Evolutionary conservation across 2,113 vertebrate species (phyloP), one percentile per base, ranked within the genome.

Genomic region (Nannospalax galili): DNA sequence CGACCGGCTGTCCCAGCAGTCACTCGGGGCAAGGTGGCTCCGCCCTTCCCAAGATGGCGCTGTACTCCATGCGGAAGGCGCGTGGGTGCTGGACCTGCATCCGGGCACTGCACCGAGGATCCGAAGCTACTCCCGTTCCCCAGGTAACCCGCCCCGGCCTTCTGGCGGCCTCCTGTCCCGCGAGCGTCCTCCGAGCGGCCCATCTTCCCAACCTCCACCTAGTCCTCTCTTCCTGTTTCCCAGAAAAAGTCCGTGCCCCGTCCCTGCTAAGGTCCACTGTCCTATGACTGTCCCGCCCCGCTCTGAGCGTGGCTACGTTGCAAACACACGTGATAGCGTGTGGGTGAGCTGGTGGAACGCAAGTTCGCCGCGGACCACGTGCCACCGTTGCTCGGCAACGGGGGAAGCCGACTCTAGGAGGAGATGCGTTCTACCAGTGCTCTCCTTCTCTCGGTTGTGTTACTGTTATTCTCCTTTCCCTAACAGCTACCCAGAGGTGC

Each of bases 1-100:
- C 1, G 17, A 35, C 15, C 0, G 72, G 65, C 45, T 69, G 32
- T 48, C 58, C 0, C 24, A 45, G 37, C 58, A 8, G 97, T 97
- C 95, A 96, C 58, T 24, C 20, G 0, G 15, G 2, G 2, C 3
- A 42, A 1, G 17, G 17, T 42, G 17, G 79, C 87, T 35, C 94
- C 92, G 92, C 95, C 97, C 93, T 48, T 74, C 92, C 48, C 92
- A 97, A 97, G 62, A 98, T 98, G 97, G 97, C 96, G 97, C 85
- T 97, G 64, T 77, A 5, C 91, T 60, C 96, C 69, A 73, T 79
- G 88, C 84, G 93, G 93, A 98, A 96, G 70, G 84, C 92, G 90
- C 64, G 84, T 60, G 90, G 73, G 48, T 95, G 84, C 95, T 90
- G 94, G 95, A 30, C 58, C 64, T 75, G 95, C 96, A 97, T 97